A percentile compares a stretch with the other conserved stretches of the same genome.
These are phyloP conservation scores for Dendrocincla fuliginosa DNA, from an alignment of 2,797 vertebrate genomes.

Conservation along the genomic window DNA sequence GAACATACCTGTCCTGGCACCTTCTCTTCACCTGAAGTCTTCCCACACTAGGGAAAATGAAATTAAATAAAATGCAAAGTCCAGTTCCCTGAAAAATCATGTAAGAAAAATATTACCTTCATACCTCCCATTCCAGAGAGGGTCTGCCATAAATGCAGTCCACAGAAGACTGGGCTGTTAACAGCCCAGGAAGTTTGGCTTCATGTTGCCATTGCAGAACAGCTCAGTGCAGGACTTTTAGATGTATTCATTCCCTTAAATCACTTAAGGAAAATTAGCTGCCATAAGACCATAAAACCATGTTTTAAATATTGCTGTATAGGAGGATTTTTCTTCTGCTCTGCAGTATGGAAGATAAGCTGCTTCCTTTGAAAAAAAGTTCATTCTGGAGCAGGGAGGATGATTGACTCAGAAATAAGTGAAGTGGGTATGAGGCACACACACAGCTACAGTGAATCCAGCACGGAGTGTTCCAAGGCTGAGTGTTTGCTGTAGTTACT, in stretches of 20 bases:
- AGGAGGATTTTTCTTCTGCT: constrained; percentile 56
- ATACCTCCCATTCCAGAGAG: background rate
- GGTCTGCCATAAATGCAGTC: background rate
- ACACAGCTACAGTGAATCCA: background rate
- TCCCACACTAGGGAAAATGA: background rate
- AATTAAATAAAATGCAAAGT: background rate
- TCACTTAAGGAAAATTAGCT: constrained; percentile 80
- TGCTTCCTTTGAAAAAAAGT: constrained; percentile 53
- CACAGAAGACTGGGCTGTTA: background rate
- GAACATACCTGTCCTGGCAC: background rate
- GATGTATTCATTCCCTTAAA: constrained; percentile 72
- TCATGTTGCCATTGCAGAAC: constrained; percentile 20
- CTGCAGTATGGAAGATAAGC: constrained; percentile 66
- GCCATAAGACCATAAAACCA: constrained; percentile 71
- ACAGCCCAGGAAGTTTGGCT: background rate
- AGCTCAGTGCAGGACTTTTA: constrained; percentile 62
- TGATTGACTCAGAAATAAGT: constrained; percentile 31
- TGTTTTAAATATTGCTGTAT: constrained; percentile 66
- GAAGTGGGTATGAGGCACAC: background rate
- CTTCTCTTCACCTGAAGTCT: background rate
- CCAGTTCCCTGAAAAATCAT: background rate
- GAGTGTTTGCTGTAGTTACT: constrained; percentile 1
- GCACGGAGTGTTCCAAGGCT: background rate
- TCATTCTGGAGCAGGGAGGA: background rate
- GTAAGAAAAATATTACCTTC: background rate